These are phyloP conservation scores for Pleuronectes platessa DNA, from an alignment of 2,113 vertebrate species.

Conservation along the genomic window DNA sequence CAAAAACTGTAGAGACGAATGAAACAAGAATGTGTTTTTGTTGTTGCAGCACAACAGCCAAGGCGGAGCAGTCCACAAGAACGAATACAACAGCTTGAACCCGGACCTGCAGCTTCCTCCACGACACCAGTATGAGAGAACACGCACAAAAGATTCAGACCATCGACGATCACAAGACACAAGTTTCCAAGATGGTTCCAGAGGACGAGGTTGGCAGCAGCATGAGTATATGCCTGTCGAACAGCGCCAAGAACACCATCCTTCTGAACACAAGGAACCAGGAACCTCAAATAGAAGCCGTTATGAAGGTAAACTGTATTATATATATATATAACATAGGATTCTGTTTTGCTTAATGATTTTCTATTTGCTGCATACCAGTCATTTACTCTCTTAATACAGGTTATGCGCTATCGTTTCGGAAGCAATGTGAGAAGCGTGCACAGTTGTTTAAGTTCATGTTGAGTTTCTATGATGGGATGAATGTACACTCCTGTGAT, in stretches of 20 bases:
- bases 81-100: constrained; percentile 52
- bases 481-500: neutral
- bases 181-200: constrained; percentile 27
- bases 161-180: constrained; percentile 38
- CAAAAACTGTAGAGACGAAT: neutral
- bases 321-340: neutral
- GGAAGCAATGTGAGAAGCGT: too few relatives aligned
- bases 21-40: neutral
- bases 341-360: neutral
- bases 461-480: neutral
- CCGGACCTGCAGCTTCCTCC: neutral
- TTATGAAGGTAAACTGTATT: constrained; percentile 54
- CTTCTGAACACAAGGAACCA: constrained; percentile 25
- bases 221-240: constrained; percentile 18
- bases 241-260: constrained; percentile 26
- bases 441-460: too few relatives aligned
- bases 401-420: neutral
- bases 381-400: neutral
- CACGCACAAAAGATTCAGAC: constrained; percentile 44
- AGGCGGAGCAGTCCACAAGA: constrained; percentile 15
- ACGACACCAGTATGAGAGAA: constrained; percentile 32
- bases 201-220: constrained; percentile 36
- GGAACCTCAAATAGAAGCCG: constrained; percentile 32
- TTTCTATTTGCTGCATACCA: neutral
- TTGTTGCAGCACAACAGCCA: constrained; percentile 55